Evolutionary conservation across 2,888 invertebrate genomes (phyloP).

Genomic region (Phania funesta): DNA sequence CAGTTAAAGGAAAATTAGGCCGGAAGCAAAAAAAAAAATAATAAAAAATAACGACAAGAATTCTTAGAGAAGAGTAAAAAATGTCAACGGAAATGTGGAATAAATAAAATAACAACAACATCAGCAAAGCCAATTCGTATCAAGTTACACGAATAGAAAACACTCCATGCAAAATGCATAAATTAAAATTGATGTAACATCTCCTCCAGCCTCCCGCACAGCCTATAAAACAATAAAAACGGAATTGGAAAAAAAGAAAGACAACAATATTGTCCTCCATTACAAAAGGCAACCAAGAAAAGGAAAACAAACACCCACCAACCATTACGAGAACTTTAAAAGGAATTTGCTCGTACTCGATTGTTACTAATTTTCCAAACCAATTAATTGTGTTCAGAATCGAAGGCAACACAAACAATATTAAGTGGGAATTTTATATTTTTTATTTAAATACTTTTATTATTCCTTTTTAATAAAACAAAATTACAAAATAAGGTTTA

Average conservation of each 20-base stretch:
- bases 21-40: constrained; percentile 43
- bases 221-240: constrained; percentile 9
- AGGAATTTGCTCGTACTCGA: neutral
- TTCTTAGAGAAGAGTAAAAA: constrained; percentile 7
- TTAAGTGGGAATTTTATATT: too few relatives aligned
- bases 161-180: constrained; percentile 44
- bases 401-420: neutral
- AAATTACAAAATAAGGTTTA: too few relatives aligned
- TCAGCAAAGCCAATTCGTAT: neutral
- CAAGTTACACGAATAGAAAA: constrained; percentile 9
- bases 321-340: neutral
- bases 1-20: constrained; percentile 65
- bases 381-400: constrained; percentile 31
- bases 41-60: constrained; percentile 11
- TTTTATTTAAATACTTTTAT: too few relatives aligned
- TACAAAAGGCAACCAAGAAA: neutral
- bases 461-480: too few relatives aligned
- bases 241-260: constrained; percentile 14
- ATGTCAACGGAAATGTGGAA: constrained; percentile 59
- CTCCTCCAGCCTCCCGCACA: neutral
- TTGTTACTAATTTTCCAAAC: constrained; percentile 32
- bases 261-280: neutral
- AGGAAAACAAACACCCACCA: neutral
- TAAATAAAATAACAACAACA: constrained; percentile 37
- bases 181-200: constrained; percentile 39